Percentiles rank a stretch among this genome's conserved stretches.
phyloP scores from a whole-genome alignment of 2,797 vertebrate genomes.

The Sphenopsis melanotis region DNA sequence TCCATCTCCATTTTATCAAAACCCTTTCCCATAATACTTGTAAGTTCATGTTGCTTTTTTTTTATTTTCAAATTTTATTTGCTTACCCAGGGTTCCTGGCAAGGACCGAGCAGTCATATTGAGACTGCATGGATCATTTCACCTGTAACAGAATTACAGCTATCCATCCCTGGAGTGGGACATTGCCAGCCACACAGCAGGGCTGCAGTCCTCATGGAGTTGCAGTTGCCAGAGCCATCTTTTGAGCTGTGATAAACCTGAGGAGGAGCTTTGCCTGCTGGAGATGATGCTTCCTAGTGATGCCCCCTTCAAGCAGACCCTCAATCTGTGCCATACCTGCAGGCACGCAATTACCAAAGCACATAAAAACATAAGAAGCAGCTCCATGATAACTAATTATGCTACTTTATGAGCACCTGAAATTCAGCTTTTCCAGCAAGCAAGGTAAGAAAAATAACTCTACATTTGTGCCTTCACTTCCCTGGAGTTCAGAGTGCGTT shows the following conservation, averaged over 20 bases:
- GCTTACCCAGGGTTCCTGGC: neutral
- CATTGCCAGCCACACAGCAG: neutral
- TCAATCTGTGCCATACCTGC: neutral
- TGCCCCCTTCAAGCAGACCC: neutral
- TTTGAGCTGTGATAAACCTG: neutral
- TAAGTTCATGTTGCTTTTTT: neutral
- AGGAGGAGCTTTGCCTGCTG: neutral
- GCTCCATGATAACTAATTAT: neutral
- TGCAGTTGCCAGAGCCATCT: neutral
- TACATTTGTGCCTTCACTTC: constrained; percentile 13
- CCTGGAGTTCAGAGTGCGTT: constrained; percentile 45
- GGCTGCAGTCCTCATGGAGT: neutral
- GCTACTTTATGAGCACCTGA: neutral
- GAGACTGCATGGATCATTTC: neutral
- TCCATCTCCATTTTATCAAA: neutral
- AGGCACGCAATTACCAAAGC: neutral
- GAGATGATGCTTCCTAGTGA: neutral
- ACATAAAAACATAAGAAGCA: fast-evolving
- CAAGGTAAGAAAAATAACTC: constrained; percentile 30
- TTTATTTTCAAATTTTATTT: neutral
- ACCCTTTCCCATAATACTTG: neutral
- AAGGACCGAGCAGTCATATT: neutral
- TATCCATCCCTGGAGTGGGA: neutral
- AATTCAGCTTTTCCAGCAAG: constrained; percentile 26
- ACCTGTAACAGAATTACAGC: neutral